Evolutionary conservation across 2,113 vertebrate species (phyloP), one percentile per base, ranked within the genome.

Genomic region (Zosterops lateralis): DNA sequence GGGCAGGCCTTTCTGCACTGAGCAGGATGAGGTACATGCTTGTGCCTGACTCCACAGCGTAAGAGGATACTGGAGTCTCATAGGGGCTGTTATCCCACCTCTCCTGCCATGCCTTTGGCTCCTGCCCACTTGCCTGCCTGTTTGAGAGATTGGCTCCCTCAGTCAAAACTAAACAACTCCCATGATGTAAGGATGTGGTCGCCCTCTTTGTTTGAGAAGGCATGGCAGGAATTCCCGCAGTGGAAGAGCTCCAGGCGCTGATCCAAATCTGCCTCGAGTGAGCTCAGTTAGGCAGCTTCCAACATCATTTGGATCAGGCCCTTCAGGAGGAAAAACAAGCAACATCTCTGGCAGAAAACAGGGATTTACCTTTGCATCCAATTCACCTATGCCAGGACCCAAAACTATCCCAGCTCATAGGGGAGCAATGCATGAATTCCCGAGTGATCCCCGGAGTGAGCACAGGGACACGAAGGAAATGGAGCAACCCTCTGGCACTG

Each of bases 141-240:
- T 45, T 82, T 42, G 84, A 53, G 45, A 68, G n/a, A 65, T 4
- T 54, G 66, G 22, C 57, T 91, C 40, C 54, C 38, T 87, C 71
- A 54, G n/a, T 34, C 53, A 51, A 45, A 91, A 61, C 81, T 28
- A 28, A 93, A 84, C 45, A 86, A 44, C 60, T 56, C 18, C 4
- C 14, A 3, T 62, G 92, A 79, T 66, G 67, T 42, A 70, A 90
- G 90, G 87, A 92, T 83, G 92, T 85, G 92, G 82, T 85, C 1
- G 0, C 50, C 31, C n/a, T 76, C 90, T 92, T 91, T 87, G 84
- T 91, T 32, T 87, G 71, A 66, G 87, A 84, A 92, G 65, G 56
- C 77, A 81, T 5, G 76, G 81, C 67, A 94, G 54, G 82, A 92
- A 96, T 96, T 85, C 70, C 67, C 1, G 0, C 50, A 77, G 71